Percentiles rank a stretch among this genome's conserved stretches.
phyloP scores from a whole-genome alignment of 2,797 vertebrate species.

The Apogon hyalosoma region DNA sequence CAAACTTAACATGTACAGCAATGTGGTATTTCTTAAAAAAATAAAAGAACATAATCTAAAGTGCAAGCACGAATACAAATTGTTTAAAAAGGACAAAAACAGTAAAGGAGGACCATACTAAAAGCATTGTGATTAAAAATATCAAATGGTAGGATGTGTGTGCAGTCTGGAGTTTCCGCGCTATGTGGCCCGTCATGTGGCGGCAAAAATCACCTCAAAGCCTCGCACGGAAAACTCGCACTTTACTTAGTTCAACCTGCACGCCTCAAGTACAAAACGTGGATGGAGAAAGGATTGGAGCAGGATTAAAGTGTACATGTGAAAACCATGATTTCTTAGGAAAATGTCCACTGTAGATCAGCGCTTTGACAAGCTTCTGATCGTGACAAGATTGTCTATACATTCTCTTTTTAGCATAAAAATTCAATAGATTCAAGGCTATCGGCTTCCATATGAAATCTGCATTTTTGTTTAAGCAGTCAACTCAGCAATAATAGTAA shows the following conservation, averaged over 20 bases:
- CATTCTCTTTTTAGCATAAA: constrained; percentile 81
- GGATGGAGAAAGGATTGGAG: constrained; percentile 15
- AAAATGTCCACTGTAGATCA: constrained; percentile 70
- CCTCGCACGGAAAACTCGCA: constrained; percentile 25
- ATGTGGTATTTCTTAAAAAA: constrained; percentile 60
- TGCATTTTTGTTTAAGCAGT: constrained; percentile 76
- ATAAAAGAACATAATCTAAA: constrained; percentile 69
- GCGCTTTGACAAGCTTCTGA: constrained; percentile 67
- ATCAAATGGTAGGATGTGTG: constrained; percentile 29
- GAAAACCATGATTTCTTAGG: constrained; percentile 52
- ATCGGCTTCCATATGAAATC: constrained; percentile 80
- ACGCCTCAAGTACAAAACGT: constrained; percentile 34
- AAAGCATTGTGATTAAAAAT: constrained; percentile 47
- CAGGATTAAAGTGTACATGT: constrained; percentile 38
- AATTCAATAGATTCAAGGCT: constrained; percentile 81
- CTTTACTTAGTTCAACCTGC: constrained; percentile 57
- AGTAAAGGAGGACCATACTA: constrained; percentile 26
- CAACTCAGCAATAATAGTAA: constrained; percentile 61
- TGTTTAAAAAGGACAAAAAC: constrained; percentile 32
- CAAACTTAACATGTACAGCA: constrained; percentile 58
- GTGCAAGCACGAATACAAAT: constrained; percentile 77
- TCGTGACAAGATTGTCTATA: constrained; percentile 86
- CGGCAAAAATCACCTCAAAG: constrained; percentile 72
- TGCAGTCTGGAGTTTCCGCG: constrained; percentile 54
- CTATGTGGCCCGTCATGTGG: constrained; percentile 76